phyloP scores from a whole-genome alignment of 2,113 vertebrate species.

The Cryptomyrus ogoouensis region DNA sequence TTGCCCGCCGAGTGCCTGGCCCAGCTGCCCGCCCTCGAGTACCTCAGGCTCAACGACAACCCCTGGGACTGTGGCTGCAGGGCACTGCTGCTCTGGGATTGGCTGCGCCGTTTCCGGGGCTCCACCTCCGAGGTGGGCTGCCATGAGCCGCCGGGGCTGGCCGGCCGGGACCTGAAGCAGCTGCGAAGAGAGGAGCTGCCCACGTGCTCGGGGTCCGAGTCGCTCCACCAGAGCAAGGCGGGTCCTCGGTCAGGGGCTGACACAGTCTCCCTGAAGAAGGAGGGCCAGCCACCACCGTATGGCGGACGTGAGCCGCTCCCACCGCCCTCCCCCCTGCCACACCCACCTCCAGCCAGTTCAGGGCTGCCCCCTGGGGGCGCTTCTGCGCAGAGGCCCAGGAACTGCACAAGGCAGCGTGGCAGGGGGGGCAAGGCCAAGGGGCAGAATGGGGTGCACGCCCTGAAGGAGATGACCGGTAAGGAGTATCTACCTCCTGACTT shows the following conservation, averaged over 20 bases:
- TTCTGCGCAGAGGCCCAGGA: constrained; percentile 61
- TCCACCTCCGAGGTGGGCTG: constrained; percentile 82
- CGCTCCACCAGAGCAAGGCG: constrained; percentile 64
- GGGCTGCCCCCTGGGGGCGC: constrained; percentile 67
- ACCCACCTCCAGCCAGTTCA: constrained; percentile 58
- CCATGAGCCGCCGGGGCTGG: constrained; percentile 60
- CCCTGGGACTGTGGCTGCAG: constrained; percentile 91
- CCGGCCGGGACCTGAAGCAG: constrained; percentile 75
- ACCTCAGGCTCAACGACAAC: constrained; percentile 90
- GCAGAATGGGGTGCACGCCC: constrained; percentile 63
- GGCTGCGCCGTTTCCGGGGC: constrained; percentile 83
- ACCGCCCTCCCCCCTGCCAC: constrained; percentile 49
- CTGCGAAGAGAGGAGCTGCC: constrained; percentile 76
- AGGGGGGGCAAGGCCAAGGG: constrained; percentile 65
- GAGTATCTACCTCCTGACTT: constrained; percentile 62
- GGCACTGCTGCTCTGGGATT: constrained; percentile 85
- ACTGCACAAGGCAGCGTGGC: constrained; percentile 73
- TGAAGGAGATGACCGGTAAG: constrained; percentile 54
- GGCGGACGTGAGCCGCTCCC: constrained; percentile 56
- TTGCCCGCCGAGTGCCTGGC: constrained; percentile 78
- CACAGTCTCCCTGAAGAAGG: constrained; percentile 69
- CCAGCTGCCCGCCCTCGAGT: constrained; percentile 81
- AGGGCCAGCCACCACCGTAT: constrained; percentile 53
- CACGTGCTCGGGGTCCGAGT: constrained; percentile 63
- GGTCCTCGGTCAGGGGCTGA: constrained; percentile 70